Evolutionary conservation across 2,888 invertebrate species (phyloP).

Genomic region (Cryptocephalus moraei): DNA sequence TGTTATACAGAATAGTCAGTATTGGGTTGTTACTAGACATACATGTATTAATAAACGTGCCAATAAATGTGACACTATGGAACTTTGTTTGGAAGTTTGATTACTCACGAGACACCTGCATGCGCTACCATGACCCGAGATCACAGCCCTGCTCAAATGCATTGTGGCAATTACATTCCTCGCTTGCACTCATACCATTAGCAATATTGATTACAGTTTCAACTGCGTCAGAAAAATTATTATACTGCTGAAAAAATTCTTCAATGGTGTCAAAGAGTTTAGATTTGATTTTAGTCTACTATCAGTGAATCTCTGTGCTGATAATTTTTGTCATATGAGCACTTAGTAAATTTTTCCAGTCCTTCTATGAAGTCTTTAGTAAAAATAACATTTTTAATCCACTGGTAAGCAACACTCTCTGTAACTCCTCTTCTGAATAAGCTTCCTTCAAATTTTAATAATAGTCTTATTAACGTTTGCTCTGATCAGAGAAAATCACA

Average conservation of each 20-base stretch:
- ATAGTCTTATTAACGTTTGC: conserved; percentile 4
- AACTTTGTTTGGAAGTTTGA: too few relatives aligned
- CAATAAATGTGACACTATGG: too few relatives aligned
- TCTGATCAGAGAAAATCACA: conserved; percentile 4
- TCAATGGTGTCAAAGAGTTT: conserved; percentile 3
- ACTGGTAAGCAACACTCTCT: conserved; percentile 4
- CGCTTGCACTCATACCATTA: conserved; percentile 3
- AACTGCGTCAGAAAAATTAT: conserved; percentile 3
- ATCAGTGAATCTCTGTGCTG: conserved; percentile 6
- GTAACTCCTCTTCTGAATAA: conserved; percentile 4
- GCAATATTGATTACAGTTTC: conserved; percentile 3
- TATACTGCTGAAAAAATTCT: conserved; percentile 4
- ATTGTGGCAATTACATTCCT: conserved; percentile 1
- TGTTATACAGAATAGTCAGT: too few relatives aligned
- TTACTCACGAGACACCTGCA: too few relatives aligned
- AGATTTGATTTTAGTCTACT: conserved; percentile 3
- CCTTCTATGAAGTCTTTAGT: conserved; percentile 5
- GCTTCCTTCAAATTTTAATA: conserved; percentile 4
- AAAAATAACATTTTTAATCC: conserved; percentile 5
- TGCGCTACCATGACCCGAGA: too few relatives aligned
- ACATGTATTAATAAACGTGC: too few relatives aligned
- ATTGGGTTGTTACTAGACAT: too few relatives aligned
- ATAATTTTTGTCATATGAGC: conserved; percentile 2
- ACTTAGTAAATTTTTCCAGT: conserved; percentile 3
- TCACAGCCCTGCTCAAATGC: conserved; percentile 4